Evolutionary conservation across 2,888 invertebrate genomes (phyloP), one percentile per base, ranked within the genome.

Genomic region (Heteromurus nitidus): DNA sequence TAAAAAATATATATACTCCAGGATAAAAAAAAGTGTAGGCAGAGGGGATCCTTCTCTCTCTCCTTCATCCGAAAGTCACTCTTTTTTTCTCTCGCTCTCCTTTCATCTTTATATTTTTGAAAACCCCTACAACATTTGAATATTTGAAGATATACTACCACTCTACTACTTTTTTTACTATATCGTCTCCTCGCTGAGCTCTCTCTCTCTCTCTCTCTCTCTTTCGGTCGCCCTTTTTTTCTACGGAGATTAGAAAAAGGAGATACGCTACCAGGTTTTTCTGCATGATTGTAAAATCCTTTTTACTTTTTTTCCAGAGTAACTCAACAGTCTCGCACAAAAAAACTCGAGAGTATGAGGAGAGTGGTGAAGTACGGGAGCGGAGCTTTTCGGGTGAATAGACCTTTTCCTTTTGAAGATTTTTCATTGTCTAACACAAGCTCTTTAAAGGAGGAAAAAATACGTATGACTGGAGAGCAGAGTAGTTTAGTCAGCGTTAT

Each of bases 71-170:
- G 30, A 79, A 67, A 72, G 67, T 80, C 80, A 67, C 72, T 60
- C 68, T 76, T 76, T 76, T 60, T n/a, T n/a, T n/a, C n/a, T n/a
- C n/a, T n/a, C n/a, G n/a, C n/a, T n/a, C n/a, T n/a, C n/a, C 80
- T 80, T 80, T 80, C 65, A 73, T 73, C 73, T 72, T 73, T 72
- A 73, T 80, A 53, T 80, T 80, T 80, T 64, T 73, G 30, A 80
- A 73, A 67, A 58, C 30, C 65, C 79, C 60, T 18, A 36, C 72
- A 67, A 44, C 55, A 73, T 80, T 80, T 80, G 73, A 80, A 80
- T 80, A 65, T 67, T 73, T 64, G 44, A 13, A 55, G 22, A 31
- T 68, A 22, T 26, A 64, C n/a, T 73, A 47, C 44, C 7, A 47
- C 58, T n/a, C 30, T 20, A 26, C 24, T 44, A 67, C 18, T 18